These are phyloP conservation scores for Ophioninae sp. DNA, from an alignment of 2,888 invertebrate genomes.

Conservation along the genomic window DNA sequence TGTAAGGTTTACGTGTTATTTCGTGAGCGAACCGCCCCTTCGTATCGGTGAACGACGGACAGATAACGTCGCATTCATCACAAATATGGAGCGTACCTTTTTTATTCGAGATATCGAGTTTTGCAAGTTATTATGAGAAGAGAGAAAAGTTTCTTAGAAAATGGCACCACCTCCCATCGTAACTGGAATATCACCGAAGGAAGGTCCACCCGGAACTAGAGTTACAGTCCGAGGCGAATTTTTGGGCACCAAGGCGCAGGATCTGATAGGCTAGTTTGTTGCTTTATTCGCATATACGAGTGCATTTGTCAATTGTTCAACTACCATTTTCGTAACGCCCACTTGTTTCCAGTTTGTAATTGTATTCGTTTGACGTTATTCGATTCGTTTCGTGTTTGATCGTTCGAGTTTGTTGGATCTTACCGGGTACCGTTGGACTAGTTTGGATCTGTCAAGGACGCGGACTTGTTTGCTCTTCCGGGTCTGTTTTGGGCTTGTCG, in stretches of 20 bases:
- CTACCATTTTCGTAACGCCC: not conserved
- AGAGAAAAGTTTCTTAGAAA: not conserved
- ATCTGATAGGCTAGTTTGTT: slow-evolving; percentile 88
- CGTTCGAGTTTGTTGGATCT: not conserved
- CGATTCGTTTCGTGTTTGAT: not conserved
- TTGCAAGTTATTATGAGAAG: not conserved
- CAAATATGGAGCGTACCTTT: not conserved
- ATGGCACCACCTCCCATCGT: slow-evolving; percentile 92
- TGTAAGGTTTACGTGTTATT: not conserved
- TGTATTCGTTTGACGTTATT: not conserved
- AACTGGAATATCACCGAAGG: slow-evolving; percentile 98
- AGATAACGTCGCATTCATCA: not conserved
- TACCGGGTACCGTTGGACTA: not conserved
- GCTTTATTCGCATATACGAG: not conserved
- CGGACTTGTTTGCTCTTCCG: not conserved
- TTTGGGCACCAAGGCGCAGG: slow-evolving; percentile 91
- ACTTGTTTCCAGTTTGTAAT: not conserved
- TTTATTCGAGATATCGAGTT: not conserved
- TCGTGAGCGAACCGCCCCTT: not conserved
- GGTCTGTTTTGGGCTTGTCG: not conserved
- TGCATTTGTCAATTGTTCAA: not conserved
- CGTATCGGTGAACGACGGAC: not conserved
- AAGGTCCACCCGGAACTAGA: slow-evolving; percentile 98
- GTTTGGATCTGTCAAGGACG: too few species aligned
- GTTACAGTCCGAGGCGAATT: slow-evolving; percentile 98